A percentile compares a stretch with the other conserved stretches of the same genome.
Conservation (phyloP, 2,797 vertebrate species). For the Malacoraja senta region DNA sequence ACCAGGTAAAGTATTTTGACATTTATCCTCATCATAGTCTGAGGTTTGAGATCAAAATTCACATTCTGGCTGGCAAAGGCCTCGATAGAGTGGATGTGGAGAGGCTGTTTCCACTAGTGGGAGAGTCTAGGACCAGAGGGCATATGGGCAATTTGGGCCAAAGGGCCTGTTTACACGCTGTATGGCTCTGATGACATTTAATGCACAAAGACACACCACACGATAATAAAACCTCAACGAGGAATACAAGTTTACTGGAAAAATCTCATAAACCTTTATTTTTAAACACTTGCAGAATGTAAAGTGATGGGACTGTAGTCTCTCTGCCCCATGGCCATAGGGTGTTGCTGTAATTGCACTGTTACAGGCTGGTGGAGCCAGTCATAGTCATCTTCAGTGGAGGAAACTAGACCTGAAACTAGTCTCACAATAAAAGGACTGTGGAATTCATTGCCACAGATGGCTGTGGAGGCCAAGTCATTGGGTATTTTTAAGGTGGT, state of each 20-base stretch:
- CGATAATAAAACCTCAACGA: conserved; percentile 35
- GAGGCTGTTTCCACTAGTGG: too few relatives aligned
- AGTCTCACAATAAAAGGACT: too few relatives aligned
- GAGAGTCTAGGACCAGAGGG: too few relatives aligned
- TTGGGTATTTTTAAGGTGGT: too few relatives aligned
- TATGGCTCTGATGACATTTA: conserved; percentile 41
- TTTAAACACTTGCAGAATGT: conserved; percentile 44
- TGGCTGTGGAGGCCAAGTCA: too few relatives aligned
- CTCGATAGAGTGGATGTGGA: too few relatives aligned
- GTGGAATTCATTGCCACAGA: too few relatives aligned
- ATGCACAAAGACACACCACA: conserved; percentile 34
- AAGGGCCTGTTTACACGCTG: too few relatives aligned
- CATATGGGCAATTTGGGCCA: too few relatives aligned
- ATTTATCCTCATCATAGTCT: not conserved
- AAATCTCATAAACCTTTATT: conserved; percentile 40
- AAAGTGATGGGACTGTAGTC: conserved; percentile 41
- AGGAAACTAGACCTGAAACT: conserved; percentile 24
- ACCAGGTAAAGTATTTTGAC: not conserved
- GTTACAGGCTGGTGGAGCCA: conserved; percentile 41
- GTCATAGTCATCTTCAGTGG: conserved; percentile 28
- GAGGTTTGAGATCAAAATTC: not conserved
- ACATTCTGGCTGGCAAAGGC: not conserved
- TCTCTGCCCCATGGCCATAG: conserved; percentile 40
- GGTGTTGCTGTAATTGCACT: conserved; percentile 42
- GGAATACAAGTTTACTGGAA: conserved; percentile 40